Evolutionary conservation across 2,113 vertebrate genomes (phyloP).

Genomic region (Atherinomorus stipes): DNA sequence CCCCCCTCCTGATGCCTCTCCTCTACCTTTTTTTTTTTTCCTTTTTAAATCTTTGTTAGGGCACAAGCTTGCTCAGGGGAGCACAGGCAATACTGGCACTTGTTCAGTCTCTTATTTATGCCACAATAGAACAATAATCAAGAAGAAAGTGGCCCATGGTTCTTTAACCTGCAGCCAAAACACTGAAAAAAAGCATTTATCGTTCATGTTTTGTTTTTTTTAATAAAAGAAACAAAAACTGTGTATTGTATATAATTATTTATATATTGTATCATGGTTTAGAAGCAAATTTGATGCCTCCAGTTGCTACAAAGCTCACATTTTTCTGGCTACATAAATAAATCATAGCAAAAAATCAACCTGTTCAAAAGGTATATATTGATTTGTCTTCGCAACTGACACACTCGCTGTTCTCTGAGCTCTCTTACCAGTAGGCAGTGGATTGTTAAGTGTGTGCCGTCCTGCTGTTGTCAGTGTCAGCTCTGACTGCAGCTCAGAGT

Average conservation of each 20-base stretch:
- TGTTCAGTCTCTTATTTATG: conserved; percentile 43
- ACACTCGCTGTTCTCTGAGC: conserved; percentile 23
- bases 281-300: not conserved
- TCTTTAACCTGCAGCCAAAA: conserved; percentile 19
- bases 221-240: conserved; percentile 3
- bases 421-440: conserved; percentile 28
- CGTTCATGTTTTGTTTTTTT: not conserved
- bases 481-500: conserved; percentile 27
- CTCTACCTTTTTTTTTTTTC: conserved; percentile 32
- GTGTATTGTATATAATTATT: too few relatives aligned
- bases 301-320: conserved; percentile 4
- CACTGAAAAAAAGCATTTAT: not conserved
- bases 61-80: conserved; percentile 58
- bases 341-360: not conserved
- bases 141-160: conserved; percentile 24
- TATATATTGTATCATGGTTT: too few relatives aligned
- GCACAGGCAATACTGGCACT: conserved; percentile 40
- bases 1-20: conserved; percentile 21
- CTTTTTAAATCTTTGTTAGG: conserved; percentile 65
- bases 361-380: conserved; percentile 29
- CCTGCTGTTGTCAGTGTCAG: conserved; percentile 40
- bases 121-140: conserved; percentile 21
- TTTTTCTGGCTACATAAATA: not conserved
- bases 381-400: conserved; percentile 26
- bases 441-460: conserved; percentile 18